Percentiles rank a stretch among this genome's conserved stretches.
phyloP scores from a whole-genome alignment of 2,888 invertebrate species.

The Oeneis ivallda region DNA sequence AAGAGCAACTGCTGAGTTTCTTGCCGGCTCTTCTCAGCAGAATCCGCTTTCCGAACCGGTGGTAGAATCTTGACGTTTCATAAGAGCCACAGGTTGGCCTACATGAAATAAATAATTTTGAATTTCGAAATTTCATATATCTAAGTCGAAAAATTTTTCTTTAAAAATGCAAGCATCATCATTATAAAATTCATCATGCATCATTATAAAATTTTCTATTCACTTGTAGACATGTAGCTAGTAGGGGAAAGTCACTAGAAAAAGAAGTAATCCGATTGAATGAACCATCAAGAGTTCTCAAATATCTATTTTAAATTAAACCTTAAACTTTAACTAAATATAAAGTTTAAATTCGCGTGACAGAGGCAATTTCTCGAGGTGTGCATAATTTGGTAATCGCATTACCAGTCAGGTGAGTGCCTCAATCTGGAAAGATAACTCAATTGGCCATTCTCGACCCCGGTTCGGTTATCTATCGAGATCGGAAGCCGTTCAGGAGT shows the following conservation, averaged over 20 bases:
- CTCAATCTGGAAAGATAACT: conserved; percentile 35
- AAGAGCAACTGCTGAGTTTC: no score
- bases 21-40: no score
- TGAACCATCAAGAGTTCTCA: conserved; percentile 5
- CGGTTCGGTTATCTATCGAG: conserved; percentile 2
- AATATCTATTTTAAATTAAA: neutral
- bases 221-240: no score
- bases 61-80: no score
- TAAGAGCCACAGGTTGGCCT: no score
- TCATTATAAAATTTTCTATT: no score
- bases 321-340: neutral
- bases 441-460: conserved; percentile 30
- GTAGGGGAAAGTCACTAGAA: neutral
- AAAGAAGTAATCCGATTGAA: conserved; percentile 9
- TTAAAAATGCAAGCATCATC: no score
- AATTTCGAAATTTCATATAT: no score
- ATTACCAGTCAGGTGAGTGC: conserved; percentile 33
- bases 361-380: neutral
- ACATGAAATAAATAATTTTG: no score
- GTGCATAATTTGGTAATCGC: conserved; percentile 36
- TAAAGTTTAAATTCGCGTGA: neutral
- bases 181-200: no score
- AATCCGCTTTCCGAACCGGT: no score
- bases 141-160: no score
- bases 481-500: neutral